Conservation (phyloP, 2,888 invertebrate species). For the Rhimphoctona megacephalus region DNA sequence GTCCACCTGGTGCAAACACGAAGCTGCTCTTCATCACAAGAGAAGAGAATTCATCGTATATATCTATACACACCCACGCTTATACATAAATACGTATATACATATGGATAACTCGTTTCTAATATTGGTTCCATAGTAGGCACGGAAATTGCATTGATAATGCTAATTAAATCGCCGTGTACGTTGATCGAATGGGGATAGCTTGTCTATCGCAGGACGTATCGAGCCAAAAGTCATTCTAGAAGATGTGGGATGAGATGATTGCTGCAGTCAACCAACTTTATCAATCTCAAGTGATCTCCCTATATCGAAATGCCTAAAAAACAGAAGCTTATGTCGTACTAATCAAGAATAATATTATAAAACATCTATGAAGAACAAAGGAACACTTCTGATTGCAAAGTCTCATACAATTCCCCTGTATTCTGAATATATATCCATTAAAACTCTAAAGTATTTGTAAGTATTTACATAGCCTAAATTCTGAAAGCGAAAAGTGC, state of each 20-base stretch:
- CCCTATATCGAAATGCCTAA: background rate
- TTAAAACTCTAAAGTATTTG: background rate
- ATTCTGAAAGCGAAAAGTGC: background rate
- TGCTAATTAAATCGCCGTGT: conserved; percentile 79
- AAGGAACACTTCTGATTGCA: background rate
- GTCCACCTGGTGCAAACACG: conserved; percentile 54
- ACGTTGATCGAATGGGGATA: conserved; percentile 59
- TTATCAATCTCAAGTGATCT: background rate
- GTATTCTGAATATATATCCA: too few species aligned
- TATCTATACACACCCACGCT: conserved; percentile 38
- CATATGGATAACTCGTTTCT: conserved; percentile 69
- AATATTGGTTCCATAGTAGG: conserved; percentile 78
- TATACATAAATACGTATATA: conserved; percentile 20
- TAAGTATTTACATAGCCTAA: too few species aligned
- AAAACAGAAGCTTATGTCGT: background rate
- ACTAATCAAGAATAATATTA: background rate
- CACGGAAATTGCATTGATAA: conserved; percentile 78
- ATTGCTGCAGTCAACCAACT: background rate
- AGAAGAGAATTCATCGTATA: conserved; percentile 70
- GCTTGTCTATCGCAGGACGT: conserved; percentile 4
- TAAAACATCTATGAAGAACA: background rate
- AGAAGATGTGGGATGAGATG: background rate
- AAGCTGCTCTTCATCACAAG: conserved; percentile 10
- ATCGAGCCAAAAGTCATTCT: conserved; percentile 28
- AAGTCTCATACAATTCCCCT: background rate